Evolutionary conservation across 1,140 invertebrate genomes (phyloP), one percentile per base, ranked within the genome.

Genomic region (Pygmarrhopalites habei): DNA sequence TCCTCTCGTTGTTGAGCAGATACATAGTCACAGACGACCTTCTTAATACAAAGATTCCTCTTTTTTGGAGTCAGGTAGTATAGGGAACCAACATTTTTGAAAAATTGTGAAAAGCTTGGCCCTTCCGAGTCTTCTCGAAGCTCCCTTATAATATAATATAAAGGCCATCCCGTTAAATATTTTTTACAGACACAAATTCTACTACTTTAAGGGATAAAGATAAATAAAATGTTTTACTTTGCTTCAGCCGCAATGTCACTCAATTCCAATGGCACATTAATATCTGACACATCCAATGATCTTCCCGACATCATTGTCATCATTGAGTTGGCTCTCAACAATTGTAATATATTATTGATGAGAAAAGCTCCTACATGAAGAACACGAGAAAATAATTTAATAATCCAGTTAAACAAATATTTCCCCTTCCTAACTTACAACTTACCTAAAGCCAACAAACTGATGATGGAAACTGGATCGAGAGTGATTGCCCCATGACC

Each of bases 261-360:
- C 15, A 67, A n/a, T 19, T 63, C 51, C 17, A 64, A 32, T 17
- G 62, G 66, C 0, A 64, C n/a, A 26, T 64, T 61, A 21, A 62
- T 53, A 46, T 68, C 62, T 1, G 32, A 41, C 21, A 44, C 49
- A 21, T 62, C 14, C n/a, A 60, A 23, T 0, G 58, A 51, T 32
- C 66, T 30, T 23, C 62, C 58, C n/a, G 60, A 17, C 4, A 5
- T 12, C 14, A 19, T 55, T 25, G 58, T 51, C 52, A 52, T 51
- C 52, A 52, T 51, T n/a, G 28, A 25, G 65, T 70, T 70, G 2
- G 60, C 51, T 25, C 64, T 52, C 2, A 70, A 49, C 17, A 70
- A 49, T 64, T 70, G 69, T 19, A 70, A 39, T 43, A 70, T 70
- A 21, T 70, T 70, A 57, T 70, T 70, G 17, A 70, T 70, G 10